Percentiles rank a stretch among this genome's conserved stretches.
Evolutionary conservation across 2,113 vertebrate genomes (phyloP).

Genomic region (Mixornis gularis): DNA sequence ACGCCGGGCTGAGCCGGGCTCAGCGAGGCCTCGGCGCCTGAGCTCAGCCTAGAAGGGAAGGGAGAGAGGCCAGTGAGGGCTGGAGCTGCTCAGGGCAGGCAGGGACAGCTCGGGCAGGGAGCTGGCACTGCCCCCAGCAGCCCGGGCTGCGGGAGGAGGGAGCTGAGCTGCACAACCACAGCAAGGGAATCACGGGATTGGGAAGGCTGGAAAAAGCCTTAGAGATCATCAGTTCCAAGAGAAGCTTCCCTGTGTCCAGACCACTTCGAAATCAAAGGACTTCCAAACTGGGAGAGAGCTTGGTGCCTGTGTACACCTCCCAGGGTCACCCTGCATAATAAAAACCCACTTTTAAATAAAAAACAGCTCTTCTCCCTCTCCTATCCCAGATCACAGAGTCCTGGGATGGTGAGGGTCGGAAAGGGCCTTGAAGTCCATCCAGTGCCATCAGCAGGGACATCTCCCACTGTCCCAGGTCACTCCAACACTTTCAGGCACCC

Average conservation of each 20-base stretch:
- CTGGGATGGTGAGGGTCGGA: background rate
- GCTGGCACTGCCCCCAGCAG: background rate
- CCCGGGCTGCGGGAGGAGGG: background rate
- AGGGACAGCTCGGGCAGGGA: background rate
- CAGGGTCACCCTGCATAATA: background rate
- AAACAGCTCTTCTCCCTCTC: background rate
- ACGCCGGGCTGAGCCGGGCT: conserved; percentile 34
- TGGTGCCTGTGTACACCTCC: rapidly evolving
- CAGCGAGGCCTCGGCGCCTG: conserved; percentile 20
- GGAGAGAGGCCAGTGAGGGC: rapidly evolving
- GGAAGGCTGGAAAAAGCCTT: background rate
- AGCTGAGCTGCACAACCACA: background rate
- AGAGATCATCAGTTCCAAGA: rapidly evolving
- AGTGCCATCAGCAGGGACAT: background rate
- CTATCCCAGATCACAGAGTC: background rate
- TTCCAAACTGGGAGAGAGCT: background rate
- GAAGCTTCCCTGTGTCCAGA: background rate
- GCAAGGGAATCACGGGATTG: rapidly evolving
- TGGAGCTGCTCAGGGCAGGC: rapidly evolving
- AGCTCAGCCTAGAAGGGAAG: conserved; percentile 31
- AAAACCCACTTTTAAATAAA: background rate
- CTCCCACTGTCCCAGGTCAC: background rate
- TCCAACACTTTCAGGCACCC: background rate
- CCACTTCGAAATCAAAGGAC: rapidly evolving
- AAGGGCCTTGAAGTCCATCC: background rate